Conservation (phyloP, 2,888 invertebrate genomes). For the Cryptocheilus praepositus region DNA sequence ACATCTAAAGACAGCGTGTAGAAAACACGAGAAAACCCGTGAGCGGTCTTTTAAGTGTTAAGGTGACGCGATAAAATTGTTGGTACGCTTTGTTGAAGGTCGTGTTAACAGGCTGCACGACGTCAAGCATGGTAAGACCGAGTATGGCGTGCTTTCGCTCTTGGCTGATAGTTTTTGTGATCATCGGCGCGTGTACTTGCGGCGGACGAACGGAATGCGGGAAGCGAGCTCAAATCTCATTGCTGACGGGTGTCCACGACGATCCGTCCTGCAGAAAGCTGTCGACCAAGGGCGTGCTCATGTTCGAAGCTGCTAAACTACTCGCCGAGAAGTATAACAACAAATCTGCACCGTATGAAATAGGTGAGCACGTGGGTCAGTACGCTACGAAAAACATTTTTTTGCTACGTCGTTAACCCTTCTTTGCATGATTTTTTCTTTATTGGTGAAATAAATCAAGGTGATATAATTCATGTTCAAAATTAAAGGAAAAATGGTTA, state of each 20-base stretch:
- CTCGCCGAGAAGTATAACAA: conserved; percentile 65
- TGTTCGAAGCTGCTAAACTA: conserved; percentile 67
- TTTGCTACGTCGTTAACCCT: too few species aligned
- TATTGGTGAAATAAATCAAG: too few species aligned
- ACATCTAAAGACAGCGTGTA: too few species aligned
- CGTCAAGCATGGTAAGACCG: too few species aligned
- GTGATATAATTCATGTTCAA: too few species aligned
- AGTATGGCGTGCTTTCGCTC: conserved; percentile 21
- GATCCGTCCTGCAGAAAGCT: conserved; percentile 63
- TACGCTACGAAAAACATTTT: too few species aligned
- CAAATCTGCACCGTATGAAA: conserved; percentile 62
- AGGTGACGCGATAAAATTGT: neutral
- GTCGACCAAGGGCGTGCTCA: conserved; percentile 64
- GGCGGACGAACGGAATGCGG: conserved; percentile 64
- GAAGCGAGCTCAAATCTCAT: conserved; percentile 59
- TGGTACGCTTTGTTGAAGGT: neutral
- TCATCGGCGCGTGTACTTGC: conserved; percentile 67
- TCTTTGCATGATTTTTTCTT: too few species aligned
- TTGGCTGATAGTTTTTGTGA: conserved; percentile 49
- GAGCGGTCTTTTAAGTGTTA: too few species aligned
- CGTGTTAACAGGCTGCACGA: neutral
- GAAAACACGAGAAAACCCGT: too few species aligned
- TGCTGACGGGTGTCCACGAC: conserved; percentile 65
- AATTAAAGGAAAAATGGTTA: too few species aligned
- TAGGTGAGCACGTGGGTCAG: neutral